Evolutionary conservation across 2,888 invertebrate species (phyloP).

Genomic region (Cataglyphis cursor): DNA sequence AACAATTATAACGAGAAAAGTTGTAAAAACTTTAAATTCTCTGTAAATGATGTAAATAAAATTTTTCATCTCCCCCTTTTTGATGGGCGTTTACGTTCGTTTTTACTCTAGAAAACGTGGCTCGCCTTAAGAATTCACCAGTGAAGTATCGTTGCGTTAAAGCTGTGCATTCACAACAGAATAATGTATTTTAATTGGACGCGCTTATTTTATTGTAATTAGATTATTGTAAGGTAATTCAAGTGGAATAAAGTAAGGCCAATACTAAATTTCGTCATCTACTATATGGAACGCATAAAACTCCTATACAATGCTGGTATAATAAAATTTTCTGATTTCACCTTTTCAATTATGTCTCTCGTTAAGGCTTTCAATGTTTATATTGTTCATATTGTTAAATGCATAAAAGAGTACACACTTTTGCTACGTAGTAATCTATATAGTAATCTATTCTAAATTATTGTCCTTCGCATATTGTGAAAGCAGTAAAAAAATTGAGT

Average conservation of each 20-base stretch:
- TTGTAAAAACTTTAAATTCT: neutral
- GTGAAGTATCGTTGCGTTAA: constrained; percentile 5
- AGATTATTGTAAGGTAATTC: constrained; percentile 67
- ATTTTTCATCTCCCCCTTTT: constrained; percentile 45
- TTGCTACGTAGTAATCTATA: neutral
- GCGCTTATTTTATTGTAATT: constrained; percentile 65
- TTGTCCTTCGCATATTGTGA: neutral
- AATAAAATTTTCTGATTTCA: constrained; percentile 43
- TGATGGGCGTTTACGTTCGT: constrained; percentile 51
- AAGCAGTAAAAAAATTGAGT: neutral
- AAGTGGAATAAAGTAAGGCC: constrained; percentile 66
- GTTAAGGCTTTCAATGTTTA: constrained; percentile 9
- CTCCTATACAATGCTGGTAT: neutral
- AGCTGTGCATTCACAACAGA: constrained; percentile 55
- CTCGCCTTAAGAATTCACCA: constrained; percentile 29
- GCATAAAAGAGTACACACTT: neutral
- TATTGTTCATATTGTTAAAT: neutral
- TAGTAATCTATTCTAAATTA: constrained; percentile 15
- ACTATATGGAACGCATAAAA: constrained; percentile 2
- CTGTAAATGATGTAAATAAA: constrained; percentile 69
- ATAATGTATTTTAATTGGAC: constrained; percentile 64
- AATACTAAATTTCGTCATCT: constrained; percentile 46
- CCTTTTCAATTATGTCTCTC: constrained; percentile 27
- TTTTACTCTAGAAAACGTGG: constrained; percentile 51
- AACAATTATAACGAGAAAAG: neutral